Evolutionary conservation across 2,113 vertebrate species (phyloP), one percentile per base, ranked within the genome.

Genomic region (Hoplias malabaricus): DNA sequence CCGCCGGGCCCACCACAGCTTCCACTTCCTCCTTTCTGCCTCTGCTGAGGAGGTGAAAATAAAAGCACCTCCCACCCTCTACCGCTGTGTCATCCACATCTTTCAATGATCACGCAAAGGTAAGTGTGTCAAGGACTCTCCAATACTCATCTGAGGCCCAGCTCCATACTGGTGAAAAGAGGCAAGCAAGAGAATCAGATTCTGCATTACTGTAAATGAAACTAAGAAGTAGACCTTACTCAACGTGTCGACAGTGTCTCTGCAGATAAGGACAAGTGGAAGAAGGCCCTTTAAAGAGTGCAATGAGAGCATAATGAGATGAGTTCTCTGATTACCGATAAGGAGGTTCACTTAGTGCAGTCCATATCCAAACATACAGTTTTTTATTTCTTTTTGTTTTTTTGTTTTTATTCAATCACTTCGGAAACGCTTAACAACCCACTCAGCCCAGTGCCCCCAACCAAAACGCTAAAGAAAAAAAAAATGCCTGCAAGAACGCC

Each of bases 21-120:
- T 84, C 88, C 89, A 89, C 89, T 92, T 91, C 91, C 90, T 87
- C 84, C 88, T 63, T 82, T 77, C 84, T 85, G 75, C 77, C 75
- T 73, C 27, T 77, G 59, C 79, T 71, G 75, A 73, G 53, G 65
- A 61, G 48, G 77, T 78, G 66, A 71, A 79, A 42, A 16, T 77
- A 83, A 80, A 23, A 40, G 77, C 62, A 67, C 87, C 79, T 81
- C 88, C 86, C 82, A 73, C 77, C 82, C 73, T 19, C 72, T 67
- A 66, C 65, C 34, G 34, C 33, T 63, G 72, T 73, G 71, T 80
- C 77, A 67, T 69, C 67, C 74, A 57, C 73, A 53, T 73, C 69
- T 80, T 29, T 29, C 61, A 80, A 77, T 3, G 63, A 83, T 73
- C 63, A 54, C 43, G 33, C 69, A 43, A 56, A 83, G 73, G 68